A percentile compares a stretch with the other conserved stretches of the same genome.
These are phyloP conservation scores for Drosophila sucinea DNA, from an alignment of 1,140 invertebrate genomes.

Conservation along the genomic window DNA sequence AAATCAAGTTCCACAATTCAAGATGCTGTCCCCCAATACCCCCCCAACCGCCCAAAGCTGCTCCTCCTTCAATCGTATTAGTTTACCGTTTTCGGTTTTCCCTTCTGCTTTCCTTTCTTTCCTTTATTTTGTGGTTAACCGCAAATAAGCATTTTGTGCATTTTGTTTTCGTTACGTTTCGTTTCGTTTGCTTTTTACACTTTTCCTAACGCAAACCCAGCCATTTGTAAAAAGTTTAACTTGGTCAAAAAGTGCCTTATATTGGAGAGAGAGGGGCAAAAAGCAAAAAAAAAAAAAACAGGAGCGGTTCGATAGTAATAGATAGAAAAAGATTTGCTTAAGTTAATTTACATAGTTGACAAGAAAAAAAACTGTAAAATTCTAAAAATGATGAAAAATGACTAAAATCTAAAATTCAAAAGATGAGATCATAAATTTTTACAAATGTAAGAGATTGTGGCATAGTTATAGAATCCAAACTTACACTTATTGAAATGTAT, in stretches of 20 bases:
- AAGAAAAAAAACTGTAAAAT: no score
- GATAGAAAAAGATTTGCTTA: no score
- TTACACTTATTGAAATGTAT: no score
- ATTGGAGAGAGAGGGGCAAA: slow-evolving; percentile 3
- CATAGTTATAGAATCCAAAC: no score
- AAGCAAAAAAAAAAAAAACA: background rate
- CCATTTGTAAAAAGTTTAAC: slow-evolving; percentile 61
- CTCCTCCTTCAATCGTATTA: slow-evolving; percentile 44
- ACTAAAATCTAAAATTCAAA: no score
- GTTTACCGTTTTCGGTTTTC: slow-evolving; percentile 52
- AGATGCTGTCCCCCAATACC: background rate
- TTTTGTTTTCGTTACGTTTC: slow-evolving; percentile 52
- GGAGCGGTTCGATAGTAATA: background rate
- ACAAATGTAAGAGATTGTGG: no score
- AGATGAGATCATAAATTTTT: no score
- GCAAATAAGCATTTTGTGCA: slow-evolving; percentile 74
- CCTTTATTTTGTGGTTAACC: slow-evolving; percentile 62
- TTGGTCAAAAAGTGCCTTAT: slow-evolving; percentile 22
- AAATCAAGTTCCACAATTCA: slow-evolving; percentile 40
- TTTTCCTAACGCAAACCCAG: slow-evolving; percentile 56
- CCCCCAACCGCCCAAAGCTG: background rate
- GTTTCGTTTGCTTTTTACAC: slow-evolving; percentile 46
- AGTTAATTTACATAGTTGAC: no score
- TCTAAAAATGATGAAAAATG: no score
- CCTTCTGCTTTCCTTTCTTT: background rate